phyloP scores from a whole-genome alignment of 2,797 vertebrate species.

The Ctenosaura bakeri region DNA sequence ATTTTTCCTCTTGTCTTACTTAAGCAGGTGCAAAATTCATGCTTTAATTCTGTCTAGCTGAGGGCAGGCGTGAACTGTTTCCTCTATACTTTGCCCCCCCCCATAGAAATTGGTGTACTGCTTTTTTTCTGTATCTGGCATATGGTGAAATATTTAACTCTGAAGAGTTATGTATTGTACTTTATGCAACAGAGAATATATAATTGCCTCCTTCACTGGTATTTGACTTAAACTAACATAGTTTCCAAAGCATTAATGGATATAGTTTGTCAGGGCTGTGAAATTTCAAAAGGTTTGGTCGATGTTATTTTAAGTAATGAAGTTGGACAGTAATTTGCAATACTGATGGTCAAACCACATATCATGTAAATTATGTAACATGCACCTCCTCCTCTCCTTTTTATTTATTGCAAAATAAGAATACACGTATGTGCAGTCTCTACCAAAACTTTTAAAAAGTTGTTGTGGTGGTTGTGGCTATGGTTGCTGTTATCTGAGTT shows the following conservation, averaged over 20 bases:
- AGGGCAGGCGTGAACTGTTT: background rate
- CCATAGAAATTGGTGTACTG: background rate
- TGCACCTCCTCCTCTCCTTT: background rate
- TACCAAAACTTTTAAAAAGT: too few relatives aligned
- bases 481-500: too few relatives aligned
- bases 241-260: background rate
- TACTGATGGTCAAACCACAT: background rate
- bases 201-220: background rate
- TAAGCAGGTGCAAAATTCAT: background rate
- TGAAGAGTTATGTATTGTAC: background rate
- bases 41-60: conserved; percentile 2
- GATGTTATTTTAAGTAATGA: background rate
- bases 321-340: background rate
- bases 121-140: rapidly evolving
- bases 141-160: background rate
- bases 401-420: background rate
- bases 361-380: background rate
- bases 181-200: background rate
- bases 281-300: background rate
- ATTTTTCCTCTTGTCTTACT: conserved; percentile 34
- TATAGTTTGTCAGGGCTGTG: background rate
- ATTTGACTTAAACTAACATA: background rate
- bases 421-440: background rate
- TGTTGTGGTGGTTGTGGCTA: too few relatives aligned
- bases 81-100: background rate